Evolutionary conservation across 2,113 vertebrate species (phyloP), one percentile per base, ranked within the genome.

Genomic region (Alligator sinensis): DNA sequence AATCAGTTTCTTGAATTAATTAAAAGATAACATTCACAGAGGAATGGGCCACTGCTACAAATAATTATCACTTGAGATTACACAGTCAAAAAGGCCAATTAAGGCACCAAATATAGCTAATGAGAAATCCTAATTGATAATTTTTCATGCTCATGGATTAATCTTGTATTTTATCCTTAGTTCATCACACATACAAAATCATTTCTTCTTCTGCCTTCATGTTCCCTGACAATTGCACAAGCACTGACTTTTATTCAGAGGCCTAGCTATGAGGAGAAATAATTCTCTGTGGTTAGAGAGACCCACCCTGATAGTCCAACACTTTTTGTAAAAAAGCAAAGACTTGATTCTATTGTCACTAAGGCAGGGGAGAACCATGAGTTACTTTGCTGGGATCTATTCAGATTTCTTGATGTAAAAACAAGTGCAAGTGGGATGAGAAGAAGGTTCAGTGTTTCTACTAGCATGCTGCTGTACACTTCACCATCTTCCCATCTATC

Each of bases 11-110:
- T 96, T 82, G 66, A 94, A 96, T 97, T 96, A 97, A 98, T 97
- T 98, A 97, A 97, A 97, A 97, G 94, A 97, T 95, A 97, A 94
- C 93, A 96, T 96, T 96, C 95, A 97, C 96, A 95, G 83, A 96
- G 89, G 92, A 97, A 94, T 89, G 13, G 68, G 30, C 34, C 86
- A 92, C 80, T 95, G 91, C 80, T 94, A 97, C 94, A 96, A 90
- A 97, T 96, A 98, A 98, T 97, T 97, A 98, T 97, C 91, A 96
- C 86, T 97, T 91, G 81, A 97, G 95, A 97, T 97, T 96, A 91
- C 4, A 5, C 86, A 95, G 85, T 96, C 91, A 96, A 96, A 97
- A 97, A 97, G 93, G 90, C 88, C 96, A 97, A 86, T 97, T 97
- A 98, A 97, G 60, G 89, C 77, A 93, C 77, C 79, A 96, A 96